Evolutionary conservation across 1,140 invertebrate species (phyloP), one percentile per base, ranked within the genome.

Genomic region (Homalodisca vitripennis): DNA sequence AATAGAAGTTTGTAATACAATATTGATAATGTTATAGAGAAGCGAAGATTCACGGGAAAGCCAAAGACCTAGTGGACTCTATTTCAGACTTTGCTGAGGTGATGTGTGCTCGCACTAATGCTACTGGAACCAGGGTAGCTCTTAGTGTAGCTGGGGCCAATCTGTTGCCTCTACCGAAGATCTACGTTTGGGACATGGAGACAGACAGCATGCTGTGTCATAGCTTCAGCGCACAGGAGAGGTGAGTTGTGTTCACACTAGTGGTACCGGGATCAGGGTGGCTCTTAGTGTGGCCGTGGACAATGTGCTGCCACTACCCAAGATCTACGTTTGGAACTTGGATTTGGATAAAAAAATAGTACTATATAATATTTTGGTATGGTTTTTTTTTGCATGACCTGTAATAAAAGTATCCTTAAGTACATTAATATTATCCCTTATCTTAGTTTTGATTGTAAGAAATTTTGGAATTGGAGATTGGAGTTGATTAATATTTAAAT

Each of bases 181-280:
- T 98, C 1, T 97, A 95, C 77, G 82, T 98, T 32, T 98, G 94
- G 93, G 93, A 98, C 79, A 87, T 95, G 46, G 94, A 97, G 74
- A 88, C 87, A 65, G 93, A 97, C 78, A 81, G 80, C n/a, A 80
- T 92, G 46, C 81, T 32, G 32, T 34, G 30, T 63, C 57, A 68
- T 46, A 65, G 46, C 17, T 71, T 71, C 55, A 22, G 14, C 22
- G 2, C 32, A 24, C n/a, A 46, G 47, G 34, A 46, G 6, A 60
- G 3, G 55, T 60, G 29, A 60, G 55, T 26, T 41, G 34, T 41
- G 34, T 10, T 41, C 34, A 41, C n/a, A n/a, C n/a, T n/a, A n/a
- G n/a, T n/a, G n/a, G n/a, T n/a, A n/a, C n/a, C n/a, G n/a, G n/a
- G n/a, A n/a, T n/a, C n/a, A n/a, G n/a, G n/a, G n/a, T n/a, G n/a